Evolutionary conservation across 1,140 invertebrate species (phyloP), one percentile per base, ranked within the genome.

Genomic region (Callitettix versicolor): DNA sequence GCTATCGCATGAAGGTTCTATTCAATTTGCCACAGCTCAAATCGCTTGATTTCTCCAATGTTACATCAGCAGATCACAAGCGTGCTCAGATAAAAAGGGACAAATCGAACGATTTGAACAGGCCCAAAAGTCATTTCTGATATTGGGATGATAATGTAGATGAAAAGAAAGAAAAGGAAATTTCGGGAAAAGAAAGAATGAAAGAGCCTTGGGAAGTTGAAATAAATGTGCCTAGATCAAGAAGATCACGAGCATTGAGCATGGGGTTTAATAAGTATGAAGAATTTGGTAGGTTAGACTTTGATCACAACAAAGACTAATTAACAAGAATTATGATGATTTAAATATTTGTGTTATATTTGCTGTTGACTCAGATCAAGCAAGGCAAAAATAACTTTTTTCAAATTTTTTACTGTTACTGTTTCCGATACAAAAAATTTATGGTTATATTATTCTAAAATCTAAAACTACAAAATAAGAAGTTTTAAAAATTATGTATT

Each of bases 31-130:
- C 62, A 9, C 21, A 58, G 15, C 49, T 67, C n/a, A 58, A 57
- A 47, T 58, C 53, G 0, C 56, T 67, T n/a, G 66, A 67, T 42
- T 67, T 67, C 57, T 62, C 47, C 50, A 63, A 64, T 36, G 57
- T 67, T 5, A 66, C 64, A 14, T 24, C 47, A 5, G 56, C 58
- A 2, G 58, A 61, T 15, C 38, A 50, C 15, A 58, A 54, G 38
- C 43, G 47, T n/a, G 30, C 38, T 4, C 30, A 44, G 33, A 38
- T 33, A 18, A 43, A 43, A 26, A 43, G 26, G 17, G 46, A 46
- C 17, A 43, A 42, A 12, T 18, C 20, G 20, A 24, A 40, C 7
- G 53, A 38, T 38, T 18, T 34, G 21, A 34, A 44, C 20, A 44
- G 11, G 11, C 12, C 42, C 18, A 18, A 44, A 12, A 44, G 20